A percentile compares a stretch with the other conserved stretches of the same genome.
Evolutionary conservation across 2,888 invertebrate genomes (phyloP).

Genomic region (Drosophila basisetae): DNA sequence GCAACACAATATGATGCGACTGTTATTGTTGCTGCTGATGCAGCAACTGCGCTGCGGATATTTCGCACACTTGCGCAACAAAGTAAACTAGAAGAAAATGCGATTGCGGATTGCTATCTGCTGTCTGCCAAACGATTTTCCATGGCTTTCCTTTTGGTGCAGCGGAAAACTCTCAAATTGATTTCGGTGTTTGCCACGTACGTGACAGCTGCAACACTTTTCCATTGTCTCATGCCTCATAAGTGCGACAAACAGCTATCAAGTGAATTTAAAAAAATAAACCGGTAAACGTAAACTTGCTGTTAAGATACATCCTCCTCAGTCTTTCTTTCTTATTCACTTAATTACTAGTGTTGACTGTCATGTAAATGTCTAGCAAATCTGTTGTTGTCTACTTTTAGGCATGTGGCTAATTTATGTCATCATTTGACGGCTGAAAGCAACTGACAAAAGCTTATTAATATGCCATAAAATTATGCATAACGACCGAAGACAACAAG

Average conservation of each 20-base stretch:
- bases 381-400: constrained; percentile 59
- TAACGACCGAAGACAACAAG: constrained; percentile 14
- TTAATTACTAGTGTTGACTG: neutral
- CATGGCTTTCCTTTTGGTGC: constrained; percentile 19
- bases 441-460: constrained; percentile 43
- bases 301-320: neutral
- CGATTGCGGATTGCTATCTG: constrained; percentile 40
- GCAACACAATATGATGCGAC: constrained; percentile 35
- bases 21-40: constrained; percentile 20
- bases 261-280: neutral
- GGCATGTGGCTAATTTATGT: constrained; percentile 50
- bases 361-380: constrained; percentile 25
- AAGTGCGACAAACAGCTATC: neutral
- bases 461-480: constrained; percentile 30
- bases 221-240: neutral
- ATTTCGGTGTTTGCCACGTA: constrained; percentile 32
- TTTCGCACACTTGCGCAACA: constrained; percentile 51
- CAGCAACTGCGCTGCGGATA: constrained; percentile 31
- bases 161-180: constrained; percentile 30
- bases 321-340: neutral
- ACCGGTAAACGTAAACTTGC: neutral
- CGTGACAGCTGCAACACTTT: neutral
- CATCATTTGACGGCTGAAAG: constrained; percentile 20
- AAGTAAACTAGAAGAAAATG: constrained; percentile 46
- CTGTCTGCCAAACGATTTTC: constrained; percentile 34